A percentile compares a stretch with the other conserved stretches of the same genome.
These are phyloP conservation scores for Poecilobothrus nobilitatus DNA, from an alignment of 2,888 invertebrate genomes.

Conservation along the genomic window DNA sequence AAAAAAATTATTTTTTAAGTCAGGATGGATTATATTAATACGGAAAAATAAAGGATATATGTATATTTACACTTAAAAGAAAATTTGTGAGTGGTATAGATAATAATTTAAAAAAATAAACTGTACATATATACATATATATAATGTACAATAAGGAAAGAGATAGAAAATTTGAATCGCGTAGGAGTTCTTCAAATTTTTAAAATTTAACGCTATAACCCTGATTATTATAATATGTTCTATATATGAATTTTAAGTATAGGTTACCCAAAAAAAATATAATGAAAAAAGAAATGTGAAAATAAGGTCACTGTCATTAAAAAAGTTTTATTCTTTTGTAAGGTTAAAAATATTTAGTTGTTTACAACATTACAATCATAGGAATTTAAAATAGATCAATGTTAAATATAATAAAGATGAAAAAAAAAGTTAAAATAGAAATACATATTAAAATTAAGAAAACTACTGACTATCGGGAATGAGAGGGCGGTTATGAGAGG, in stretches of 20 bases:
- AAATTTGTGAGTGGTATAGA: not conserved
- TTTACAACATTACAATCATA: no score
- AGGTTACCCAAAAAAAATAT: not conserved
- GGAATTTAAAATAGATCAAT: no score
- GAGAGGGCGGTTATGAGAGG: no score
- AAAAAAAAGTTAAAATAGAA: no score
- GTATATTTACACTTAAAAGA: no score
- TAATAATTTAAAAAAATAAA: not conserved
- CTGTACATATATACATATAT: no score
- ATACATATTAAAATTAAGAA: no score
- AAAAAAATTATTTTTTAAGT: not conserved
- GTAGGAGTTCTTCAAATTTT: not conserved
- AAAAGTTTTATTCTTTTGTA: not conserved
- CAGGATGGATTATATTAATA: not conserved
- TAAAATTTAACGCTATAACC: not conserved
- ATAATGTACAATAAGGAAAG: no score
- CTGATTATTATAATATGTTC: not conserved
- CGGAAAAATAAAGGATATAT: not conserved
- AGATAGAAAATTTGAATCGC: not conserved
- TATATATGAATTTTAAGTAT: not conserved
- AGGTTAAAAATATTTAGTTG: no score
- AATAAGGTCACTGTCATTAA: slow-evolving; percentile 1
- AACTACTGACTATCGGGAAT: no score
- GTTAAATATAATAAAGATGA: no score
- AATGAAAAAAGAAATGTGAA: not conserved